These are phyloP conservation scores for Antheraea mylitta DNA, from an alignment of 1,140 invertebrate species.

Conservation along the genomic window DNA sequence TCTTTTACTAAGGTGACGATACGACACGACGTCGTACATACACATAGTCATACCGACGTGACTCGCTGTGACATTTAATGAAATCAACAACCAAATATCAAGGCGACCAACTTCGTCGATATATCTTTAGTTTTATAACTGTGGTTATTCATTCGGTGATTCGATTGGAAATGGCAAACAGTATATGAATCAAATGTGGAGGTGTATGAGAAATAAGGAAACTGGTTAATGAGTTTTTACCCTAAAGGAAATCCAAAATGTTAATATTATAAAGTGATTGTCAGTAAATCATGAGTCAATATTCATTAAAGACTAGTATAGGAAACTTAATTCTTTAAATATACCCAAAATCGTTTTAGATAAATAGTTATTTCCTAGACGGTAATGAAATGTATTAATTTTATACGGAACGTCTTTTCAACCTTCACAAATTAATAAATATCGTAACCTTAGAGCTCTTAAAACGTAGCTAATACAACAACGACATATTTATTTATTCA, in stretches of 20 bases:
- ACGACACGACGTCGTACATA: constrained; percentile 19
- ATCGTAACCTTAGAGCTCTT: too few species aligned
- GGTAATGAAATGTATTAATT: too few species aligned
- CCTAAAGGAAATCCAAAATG: constrained; percentile 22
- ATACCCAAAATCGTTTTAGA: background rate
- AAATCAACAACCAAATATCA: constrained; percentile 58
- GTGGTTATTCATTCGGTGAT: constrained; percentile 27
- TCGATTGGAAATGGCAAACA: constrained; percentile 34
- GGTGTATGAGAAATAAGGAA: constrained; percentile 60
- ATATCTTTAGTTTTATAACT: constrained; percentile 40
- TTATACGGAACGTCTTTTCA: too few species aligned
- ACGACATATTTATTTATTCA: too few species aligned
- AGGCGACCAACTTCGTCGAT: constrained; percentile 44
- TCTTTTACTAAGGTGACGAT: constrained; percentile 19
- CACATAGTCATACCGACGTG: constrained; percentile 18
- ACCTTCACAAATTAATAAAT: too few species aligned
- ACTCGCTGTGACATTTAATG: constrained; percentile 54
- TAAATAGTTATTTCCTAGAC: background rate
- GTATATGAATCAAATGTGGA: constrained; percentile 56
- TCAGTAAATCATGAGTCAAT: constrained; percentile 4
- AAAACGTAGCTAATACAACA: too few species aligned
- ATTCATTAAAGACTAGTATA: background rate
- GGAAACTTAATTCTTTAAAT: background rate
- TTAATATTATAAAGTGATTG: background rate
- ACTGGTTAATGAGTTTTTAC: constrained; percentile 56